Evolutionary conservation across 1,140 invertebrate species (phyloP), one percentile per base, ranked within the genome.

Genomic region (Heliconius nattereri): DNA sequence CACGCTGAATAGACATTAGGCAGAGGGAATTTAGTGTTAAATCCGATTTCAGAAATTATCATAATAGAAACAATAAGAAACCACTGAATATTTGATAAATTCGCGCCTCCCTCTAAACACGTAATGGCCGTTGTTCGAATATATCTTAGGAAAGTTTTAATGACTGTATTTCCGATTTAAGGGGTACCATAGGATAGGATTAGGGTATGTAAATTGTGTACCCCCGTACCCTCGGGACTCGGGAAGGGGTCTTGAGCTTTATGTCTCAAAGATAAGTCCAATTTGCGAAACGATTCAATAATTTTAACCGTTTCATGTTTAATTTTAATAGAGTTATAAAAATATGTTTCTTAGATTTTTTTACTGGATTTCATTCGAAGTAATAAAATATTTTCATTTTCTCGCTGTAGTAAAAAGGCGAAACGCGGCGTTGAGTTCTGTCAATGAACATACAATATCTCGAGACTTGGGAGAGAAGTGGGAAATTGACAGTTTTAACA

Each of bases 171-270:
- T 73, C 71, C 40, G 35, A 37, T 45, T 23, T 37, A 45, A 73
- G 37, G 71, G 71, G 71, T 73, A 35, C 71, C 37, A 37, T 37
- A 45, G 40, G 35, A 37, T 37, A 45, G 40, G 35, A 45, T 45
- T 73, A 45, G 71, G 23, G 71, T 40, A 73, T 73, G 71, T 73
- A 73, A 73, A 73, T 73, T 37, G 71, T 37, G 71, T 45, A 73
- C 11, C 60, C 23, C 60, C 60, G n/a, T 66, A 29, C 60, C 60
- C 60, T 29, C 60, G 60, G 60, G 60, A 66, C 60, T 23, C 11
- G 60, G 26, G 60, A 23, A 66, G 11, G 60, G 60, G 60, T 66
- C 26, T 29, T 66, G 26, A 66, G 60, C 60, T 66, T 66, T 66
- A 66, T 16, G 60, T 66, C 60, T 26, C 23, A 16, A 66, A 66